These are phyloP conservation scores for Pedionomus torquatus DNA, from an alignment of 2,113 vertebrate genomes.

Conservation along the genomic window DNA sequence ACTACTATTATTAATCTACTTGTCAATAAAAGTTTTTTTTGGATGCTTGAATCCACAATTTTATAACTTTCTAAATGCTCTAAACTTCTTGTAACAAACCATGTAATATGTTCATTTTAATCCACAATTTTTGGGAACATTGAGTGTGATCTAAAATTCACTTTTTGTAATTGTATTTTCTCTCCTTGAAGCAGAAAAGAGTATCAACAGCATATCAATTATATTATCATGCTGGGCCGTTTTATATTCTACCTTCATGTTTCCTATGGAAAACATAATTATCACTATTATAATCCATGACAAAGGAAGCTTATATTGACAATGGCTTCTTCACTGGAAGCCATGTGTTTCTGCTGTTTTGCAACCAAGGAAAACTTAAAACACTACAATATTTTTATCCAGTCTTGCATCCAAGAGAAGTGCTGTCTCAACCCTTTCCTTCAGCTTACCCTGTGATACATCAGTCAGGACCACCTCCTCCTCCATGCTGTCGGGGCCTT, in stretches of 20 bases:
- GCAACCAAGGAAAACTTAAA: background rate
- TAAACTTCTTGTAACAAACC: background rate
- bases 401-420: background rate
- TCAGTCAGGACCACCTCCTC: background rate
- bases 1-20: background rate
- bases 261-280: background rate
- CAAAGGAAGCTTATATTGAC: background rate
- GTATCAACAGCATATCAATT: background rate
- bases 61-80: conserved; percentile 31
- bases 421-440: background rate
- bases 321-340: background rate
- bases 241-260: background rate
- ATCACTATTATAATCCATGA: background rate
- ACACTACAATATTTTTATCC: background rate
- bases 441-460: background rate
- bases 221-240: background rate
- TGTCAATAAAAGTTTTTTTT: conserved; percentile 31
- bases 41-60: conserved; percentile 22
- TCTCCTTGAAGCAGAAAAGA: background rate
- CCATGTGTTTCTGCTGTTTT: background rate
- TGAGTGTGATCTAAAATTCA: background rate
- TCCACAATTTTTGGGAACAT: background rate
- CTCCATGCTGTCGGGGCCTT: background rate
- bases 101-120: background rate
- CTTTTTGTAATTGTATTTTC: background rate